A percentile compares a stretch with the other conserved stretches of the same genome.
Conservation (phyloP, 1,140 invertebrate genomes). For the Sminthurinus signatus region DNA sequence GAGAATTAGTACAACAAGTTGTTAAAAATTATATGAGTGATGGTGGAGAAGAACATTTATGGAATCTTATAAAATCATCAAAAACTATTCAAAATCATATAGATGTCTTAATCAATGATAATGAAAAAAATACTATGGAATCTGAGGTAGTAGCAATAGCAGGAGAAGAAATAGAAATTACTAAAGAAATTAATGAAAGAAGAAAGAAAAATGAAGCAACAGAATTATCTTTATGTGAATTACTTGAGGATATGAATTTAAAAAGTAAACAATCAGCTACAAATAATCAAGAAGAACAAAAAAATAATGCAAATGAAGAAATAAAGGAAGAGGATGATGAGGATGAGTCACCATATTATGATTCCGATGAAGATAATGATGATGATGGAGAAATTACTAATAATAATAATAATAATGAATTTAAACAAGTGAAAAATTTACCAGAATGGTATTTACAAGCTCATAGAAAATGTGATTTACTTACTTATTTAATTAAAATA, state of each 20-base stretch:
- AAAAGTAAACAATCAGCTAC: not conserved
- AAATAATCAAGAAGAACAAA: not conserved
- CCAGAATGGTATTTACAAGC: slow-evolving; percentile 19
- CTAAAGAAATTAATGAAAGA: not conserved
- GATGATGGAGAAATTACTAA: not conserved
- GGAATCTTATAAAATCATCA: slow-evolving; percentile 10
- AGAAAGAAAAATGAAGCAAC: too few relatives aligned
- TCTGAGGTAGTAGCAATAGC: not conserved
- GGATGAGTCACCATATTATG: not conserved
- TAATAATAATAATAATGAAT: not conserved
- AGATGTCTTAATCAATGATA: not conserved
- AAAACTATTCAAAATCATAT: not conserved
- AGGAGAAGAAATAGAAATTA: not conserved
- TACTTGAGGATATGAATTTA: not conserved
- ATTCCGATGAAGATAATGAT: not conserved
- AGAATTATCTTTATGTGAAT: not conserved
- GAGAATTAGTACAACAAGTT: slow-evolving; percentile 11
- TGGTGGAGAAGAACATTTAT: slow-evolving; percentile 22
- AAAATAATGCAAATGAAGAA: not conserved
- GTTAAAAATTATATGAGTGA: slow-evolving; percentile 24
- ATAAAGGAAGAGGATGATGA: not conserved
- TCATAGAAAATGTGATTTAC: slow-evolving; percentile 9
- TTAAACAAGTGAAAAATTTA: not conserved
- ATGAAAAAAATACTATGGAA: not conserved
- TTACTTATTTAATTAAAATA: slow-evolving; percentile 17